Evolutionary conservation across 2,797 vertebrate species (phyloP).

Genomic region (Diplodus sargus): DNA sequence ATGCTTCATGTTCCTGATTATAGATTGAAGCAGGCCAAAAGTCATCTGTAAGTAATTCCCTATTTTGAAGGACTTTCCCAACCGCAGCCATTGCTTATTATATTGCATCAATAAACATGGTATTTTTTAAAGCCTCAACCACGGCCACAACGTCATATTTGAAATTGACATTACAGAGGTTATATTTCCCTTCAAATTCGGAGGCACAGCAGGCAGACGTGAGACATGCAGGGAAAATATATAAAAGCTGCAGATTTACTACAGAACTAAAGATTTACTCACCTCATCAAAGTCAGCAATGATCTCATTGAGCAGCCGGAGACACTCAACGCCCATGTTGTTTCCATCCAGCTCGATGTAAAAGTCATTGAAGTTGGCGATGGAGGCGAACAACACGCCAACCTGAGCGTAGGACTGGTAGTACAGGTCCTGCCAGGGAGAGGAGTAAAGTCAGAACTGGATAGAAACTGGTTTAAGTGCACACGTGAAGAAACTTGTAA

Average conservation of each 20-base stretch:
- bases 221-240: constrained; percentile 21
- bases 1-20: constrained; percentile 63
- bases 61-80: constrained; percentile 64
- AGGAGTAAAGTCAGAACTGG: not conserved
- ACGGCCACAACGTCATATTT: constrained; percentile 55
- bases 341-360: constrained; percentile 99
- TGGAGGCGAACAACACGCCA: constrained; percentile 97
- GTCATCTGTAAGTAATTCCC: constrained; percentile 67
- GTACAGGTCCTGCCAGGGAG: constrained; percentile 91
- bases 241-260: constrained; percentile 45
- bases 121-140: constrained; percentile 52
- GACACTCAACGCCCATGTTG: constrained; percentile 98
- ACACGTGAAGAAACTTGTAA: no score
- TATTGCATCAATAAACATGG: constrained; percentile 61
- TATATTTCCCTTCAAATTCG: constrained; percentile 10
- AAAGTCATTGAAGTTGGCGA: constrained; percentile 99
- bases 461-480: no score
- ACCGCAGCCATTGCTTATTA: constrained; percentile 59
- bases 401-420: constrained; percentile 98
- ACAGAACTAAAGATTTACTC: constrained; percentile 27
- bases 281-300: constrained; percentile 98
- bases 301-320: constrained; percentile 97
- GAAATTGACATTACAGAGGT: constrained; percentile 36
- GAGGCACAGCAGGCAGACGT: constrained; percentile 13
- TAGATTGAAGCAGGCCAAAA: constrained; percentile 54